Conservation (phyloP, 2,113 vertebrate species). For the Microcebus griseorufus region DNA sequence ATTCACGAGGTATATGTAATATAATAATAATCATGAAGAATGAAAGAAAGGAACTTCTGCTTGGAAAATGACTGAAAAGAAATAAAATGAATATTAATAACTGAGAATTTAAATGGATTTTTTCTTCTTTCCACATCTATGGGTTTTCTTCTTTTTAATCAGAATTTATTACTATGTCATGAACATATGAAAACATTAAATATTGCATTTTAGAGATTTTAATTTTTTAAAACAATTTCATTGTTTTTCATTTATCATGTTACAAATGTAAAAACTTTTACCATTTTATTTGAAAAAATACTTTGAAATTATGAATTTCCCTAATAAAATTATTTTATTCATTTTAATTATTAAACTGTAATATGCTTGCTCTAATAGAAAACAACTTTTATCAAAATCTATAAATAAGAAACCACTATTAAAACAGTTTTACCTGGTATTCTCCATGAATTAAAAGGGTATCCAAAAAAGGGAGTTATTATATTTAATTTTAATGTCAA, state of each 20-base stretch:
- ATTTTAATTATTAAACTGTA: not conserved
- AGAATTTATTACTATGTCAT: constrained; percentile 12
- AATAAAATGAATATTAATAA: constrained; percentile 16
- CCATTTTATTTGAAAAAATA: constrained; percentile 20
- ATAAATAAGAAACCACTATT: not conserved
- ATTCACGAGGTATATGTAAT: not conserved
- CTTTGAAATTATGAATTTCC: constrained; percentile 22
- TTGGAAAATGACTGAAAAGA: constrained; percentile 38
- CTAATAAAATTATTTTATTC: not conserved
- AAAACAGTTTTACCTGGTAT: constrained; percentile 8
- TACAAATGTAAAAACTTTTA: constrained; percentile 11
- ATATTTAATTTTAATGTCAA: not conserved
- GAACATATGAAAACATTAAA: not conserved
- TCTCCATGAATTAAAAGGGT: not conserved
- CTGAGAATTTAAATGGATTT: not conserved
- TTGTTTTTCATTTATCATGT: not conserved
- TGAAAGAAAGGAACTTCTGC: not conserved
- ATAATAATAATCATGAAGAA: not conserved
- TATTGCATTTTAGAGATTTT: not conserved
- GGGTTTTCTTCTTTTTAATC: constrained; percentile 5
- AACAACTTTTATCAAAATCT: not conserved
- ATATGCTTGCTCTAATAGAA: not conserved
- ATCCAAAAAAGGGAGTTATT: not conserved
- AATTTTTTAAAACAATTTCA: not conserved
- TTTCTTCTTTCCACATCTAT: not conserved